Percentiles rank a stretch among this genome's conserved stretches.
Conservation (phyloP, 2,888 invertebrate species). For the Cistogaster globosa region DNA sequence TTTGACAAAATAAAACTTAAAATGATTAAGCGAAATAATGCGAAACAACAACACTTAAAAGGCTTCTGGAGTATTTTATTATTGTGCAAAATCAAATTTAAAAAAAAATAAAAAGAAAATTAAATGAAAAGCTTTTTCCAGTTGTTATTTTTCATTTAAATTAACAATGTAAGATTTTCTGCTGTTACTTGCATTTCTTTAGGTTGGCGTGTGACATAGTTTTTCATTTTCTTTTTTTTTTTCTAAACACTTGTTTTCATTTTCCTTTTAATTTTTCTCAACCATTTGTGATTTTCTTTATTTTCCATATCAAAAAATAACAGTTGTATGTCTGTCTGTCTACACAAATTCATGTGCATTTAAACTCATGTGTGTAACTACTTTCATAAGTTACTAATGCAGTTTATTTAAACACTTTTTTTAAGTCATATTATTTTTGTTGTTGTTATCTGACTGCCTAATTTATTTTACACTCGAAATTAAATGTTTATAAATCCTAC, state of each 20-base stretch:
- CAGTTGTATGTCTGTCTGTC: not conserved
- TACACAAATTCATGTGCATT: not conserved
- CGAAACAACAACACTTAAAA: constrained; percentile 47
- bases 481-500: not conserved
- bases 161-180: constrained; percentile 23
- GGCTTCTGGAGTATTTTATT: constrained; percentile 54
- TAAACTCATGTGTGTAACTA: constrained; percentile 42
- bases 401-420: not conserved
- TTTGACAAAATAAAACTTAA: constrained; percentile 21
- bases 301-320: constrained; percentile 2
- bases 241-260: constrained; percentile 51
- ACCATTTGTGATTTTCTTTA: constrained; percentile 40
- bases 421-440: constrained; percentile 19
- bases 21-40: constrained; percentile 31
- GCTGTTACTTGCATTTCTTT: constrained; percentile 35
- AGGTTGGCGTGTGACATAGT: constrained; percentile 74
- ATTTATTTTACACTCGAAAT: constrained; percentile 52
- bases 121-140: constrained; percentile 37
- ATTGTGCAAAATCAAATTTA: constrained; percentile 14
- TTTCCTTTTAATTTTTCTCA: constrained; percentile 53
- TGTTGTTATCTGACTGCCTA: constrained; percentile 31
- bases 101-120: not conserved
- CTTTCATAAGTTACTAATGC: constrained; percentile 54
- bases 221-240: constrained; percentile 53
- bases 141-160: constrained; percentile 50